Base-by-base conservation (phyloP, 2,888 invertebrate species). In the Hipparchia semele region DNA sequence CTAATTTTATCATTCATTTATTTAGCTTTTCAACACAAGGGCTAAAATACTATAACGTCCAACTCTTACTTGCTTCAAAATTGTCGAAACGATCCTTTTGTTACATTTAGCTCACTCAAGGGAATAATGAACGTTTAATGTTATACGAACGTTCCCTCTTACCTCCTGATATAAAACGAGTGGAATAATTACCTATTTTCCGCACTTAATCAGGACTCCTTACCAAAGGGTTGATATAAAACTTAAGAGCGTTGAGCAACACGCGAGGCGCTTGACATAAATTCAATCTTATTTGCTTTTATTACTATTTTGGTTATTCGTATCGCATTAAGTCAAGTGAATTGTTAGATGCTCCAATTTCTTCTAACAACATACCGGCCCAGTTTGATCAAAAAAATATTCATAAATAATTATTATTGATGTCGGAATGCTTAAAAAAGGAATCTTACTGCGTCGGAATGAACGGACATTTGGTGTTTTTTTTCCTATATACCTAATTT, bases 71-170 rank as follows among this genome's bases (percentile, higher is more conserved):
- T 54, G 56, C 67, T 67, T 67, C 46, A 13, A 46, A 67, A 56
- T 67, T 67, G 67, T 64, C 51, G 67, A 10, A 67, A 67, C 46
- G 67, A 56, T 67, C 67, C 67, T 58, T 67, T 67, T 58, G 67
- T 58, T 67, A 5, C 56, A 45, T 58, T 67, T 58, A 58, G 56
- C 13, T 58, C 13, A n/a, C 67, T 56, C 67, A n/a, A 13, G 67
- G 67, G 67, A 67, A 58, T 67, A 58, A 56, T 67, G 67, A 58
- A 58, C 67, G 67, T 45, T 67, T 67, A 67, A 46, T 46, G 67
- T 54, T 66, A 66, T 56, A 67, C 54, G 54, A 58, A 58, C 56
- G 58, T 58, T 54, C 51, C 49, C 51, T 53, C 23, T 66, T 58
- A 67, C 39, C 67, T 67, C 46, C 10, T 45, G 46, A 66, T 54